Conservation (phyloP, 2,888 invertebrate species). For the Electrophaes corylata region DNA sequence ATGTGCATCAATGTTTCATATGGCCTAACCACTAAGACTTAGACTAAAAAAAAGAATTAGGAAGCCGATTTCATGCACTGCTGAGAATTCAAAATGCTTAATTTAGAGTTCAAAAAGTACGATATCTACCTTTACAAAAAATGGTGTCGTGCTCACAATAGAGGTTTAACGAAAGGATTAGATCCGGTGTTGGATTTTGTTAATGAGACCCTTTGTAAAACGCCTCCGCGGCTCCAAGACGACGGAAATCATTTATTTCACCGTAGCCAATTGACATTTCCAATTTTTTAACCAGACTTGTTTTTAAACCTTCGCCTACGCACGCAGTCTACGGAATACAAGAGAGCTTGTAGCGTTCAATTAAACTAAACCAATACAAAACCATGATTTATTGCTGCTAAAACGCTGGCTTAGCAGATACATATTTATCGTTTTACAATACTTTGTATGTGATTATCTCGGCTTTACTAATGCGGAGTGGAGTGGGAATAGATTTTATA, state of each 20-base stretch:
- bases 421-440: constrained; percentile 38
- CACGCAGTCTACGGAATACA: constrained; percentile 42
- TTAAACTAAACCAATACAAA: constrained; percentile 32
- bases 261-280: constrained; percentile 71
- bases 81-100: not conserved
- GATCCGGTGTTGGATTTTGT: constrained; percentile 71
- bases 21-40: not conserved
- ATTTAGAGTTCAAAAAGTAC: not conserved
- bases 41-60: not conserved
- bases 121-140: constrained; percentile 29
- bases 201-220: constrained; percentile 76
- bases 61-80: not conserved
- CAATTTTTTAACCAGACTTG: constrained; percentile 55
- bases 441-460: constrained; percentile 27
- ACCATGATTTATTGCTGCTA: constrained; percentile 29
- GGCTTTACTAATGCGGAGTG: constrained; percentile 21
- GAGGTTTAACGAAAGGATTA: constrained; percentile 81
- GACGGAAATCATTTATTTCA: constrained; percentile 76
- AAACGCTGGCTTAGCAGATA: constrained; percentile 29
- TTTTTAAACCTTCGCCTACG: constrained; percentile 58
- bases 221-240: constrained; percentile 54
- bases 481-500: constrained; percentile 29
- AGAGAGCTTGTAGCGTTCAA: constrained; percentile 24
- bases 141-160: constrained; percentile 58
- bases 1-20: no score